phyloP scores from a whole-genome alignment of 2,797 vertebrate genomes.

The Anolis apletophallus region DNA sequence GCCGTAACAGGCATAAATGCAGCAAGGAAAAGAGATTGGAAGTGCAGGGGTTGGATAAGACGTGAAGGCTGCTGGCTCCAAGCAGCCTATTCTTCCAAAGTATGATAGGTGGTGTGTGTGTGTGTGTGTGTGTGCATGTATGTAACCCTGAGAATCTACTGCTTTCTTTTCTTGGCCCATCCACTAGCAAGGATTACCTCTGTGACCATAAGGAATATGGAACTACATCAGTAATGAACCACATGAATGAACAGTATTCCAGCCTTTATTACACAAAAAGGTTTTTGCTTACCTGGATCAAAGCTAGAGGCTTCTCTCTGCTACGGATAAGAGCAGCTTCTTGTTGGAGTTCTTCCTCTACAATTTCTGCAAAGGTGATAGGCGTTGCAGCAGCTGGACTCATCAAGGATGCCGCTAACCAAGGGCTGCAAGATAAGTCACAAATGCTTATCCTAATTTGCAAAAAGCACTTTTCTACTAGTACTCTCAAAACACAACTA shows the following conservation, averaged over 20 bases:
- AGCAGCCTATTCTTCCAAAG: not conserved
- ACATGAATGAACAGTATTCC: no score
- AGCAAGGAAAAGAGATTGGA: no score
- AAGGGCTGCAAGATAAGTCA: conserved; percentile 84
- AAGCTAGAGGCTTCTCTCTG: conserved; percentile 93
- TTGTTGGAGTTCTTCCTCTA: conserved; percentile 95
- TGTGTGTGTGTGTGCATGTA: no score
- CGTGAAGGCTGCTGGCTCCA: no score
- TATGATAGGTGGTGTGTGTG: no score
- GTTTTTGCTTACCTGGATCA: conserved; percentile 89
- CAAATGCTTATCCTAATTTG: not conserved
- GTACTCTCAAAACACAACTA: conserved; percentile 11
- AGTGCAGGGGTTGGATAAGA: no score
- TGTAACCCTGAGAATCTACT: no score
- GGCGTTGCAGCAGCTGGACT: conserved; percentile 76
- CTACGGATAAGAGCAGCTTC: conserved; percentile 95
- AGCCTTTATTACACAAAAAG: not conserved
- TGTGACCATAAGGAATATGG: no score
- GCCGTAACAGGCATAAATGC: no score
- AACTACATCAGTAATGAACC: no score
- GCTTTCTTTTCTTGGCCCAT: no score
- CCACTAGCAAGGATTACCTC: no score
- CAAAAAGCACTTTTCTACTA: not conserved
- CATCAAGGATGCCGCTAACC: conserved; percentile 83
- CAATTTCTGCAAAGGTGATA: conserved; percentile 92